A percentile compares a stretch with the other conserved stretches of the same genome.
Conservation (phyloP, 2,797 vertebrate genomes). For the Lycodopsis pacificus region DNA sequence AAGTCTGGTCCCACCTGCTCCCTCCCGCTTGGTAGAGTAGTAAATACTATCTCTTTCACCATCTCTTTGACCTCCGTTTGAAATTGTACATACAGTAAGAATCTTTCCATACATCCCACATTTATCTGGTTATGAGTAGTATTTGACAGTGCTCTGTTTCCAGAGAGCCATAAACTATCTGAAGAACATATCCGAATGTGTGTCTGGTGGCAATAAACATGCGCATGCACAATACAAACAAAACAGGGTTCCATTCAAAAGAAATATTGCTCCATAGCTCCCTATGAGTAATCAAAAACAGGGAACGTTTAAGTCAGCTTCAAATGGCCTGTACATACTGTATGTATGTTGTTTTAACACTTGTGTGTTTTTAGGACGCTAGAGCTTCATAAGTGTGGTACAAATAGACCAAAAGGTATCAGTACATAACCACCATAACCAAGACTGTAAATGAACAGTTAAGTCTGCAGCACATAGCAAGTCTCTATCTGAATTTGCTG, state of each 20-base stretch:
- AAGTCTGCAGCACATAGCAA: not conserved
- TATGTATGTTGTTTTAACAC: not conserved
- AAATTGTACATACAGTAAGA: not conserved
- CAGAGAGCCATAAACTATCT: not conserved
- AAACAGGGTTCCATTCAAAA: not conserved
- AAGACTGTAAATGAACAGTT: not conserved
- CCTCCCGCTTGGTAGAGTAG: too few relatives aligned
- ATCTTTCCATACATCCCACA: not conserved
- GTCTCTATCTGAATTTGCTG: not conserved
- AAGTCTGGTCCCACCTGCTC: too few relatives aligned
- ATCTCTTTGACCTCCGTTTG: too few relatives aligned
- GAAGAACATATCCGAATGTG: not conserved
- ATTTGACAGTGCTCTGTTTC: not conserved
- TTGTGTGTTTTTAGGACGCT: constrained; percentile 1
- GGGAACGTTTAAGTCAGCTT: not conserved
- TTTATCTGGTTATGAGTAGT: not conserved
- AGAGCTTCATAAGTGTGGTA: not conserved
- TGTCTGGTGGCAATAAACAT: not conserved
- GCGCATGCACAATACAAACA: not conserved
- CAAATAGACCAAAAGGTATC: not conserved
- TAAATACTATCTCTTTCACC: too few relatives aligned
- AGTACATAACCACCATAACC: not conserved
- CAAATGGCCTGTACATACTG: not conserved
- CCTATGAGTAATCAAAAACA: not conserved
- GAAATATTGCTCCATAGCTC: not conserved